Evolutionary conservation across 2,888 invertebrate genomes (phyloP).

Genomic region (Nudaria mundana): DNA sequence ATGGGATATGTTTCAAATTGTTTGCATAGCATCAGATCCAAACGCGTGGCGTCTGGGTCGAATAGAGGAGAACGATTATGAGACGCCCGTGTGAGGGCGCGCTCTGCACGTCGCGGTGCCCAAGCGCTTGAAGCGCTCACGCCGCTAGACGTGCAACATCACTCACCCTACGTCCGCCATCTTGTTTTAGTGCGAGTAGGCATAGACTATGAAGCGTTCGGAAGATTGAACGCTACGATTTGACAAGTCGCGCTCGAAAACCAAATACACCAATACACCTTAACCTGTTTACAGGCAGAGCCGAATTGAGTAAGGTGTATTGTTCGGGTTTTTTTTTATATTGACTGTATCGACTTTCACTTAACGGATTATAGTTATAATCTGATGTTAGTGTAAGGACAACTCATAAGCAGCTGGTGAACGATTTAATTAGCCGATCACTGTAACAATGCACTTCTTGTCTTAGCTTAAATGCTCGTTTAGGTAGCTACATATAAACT

Average conservation of each 20-base stretch:
- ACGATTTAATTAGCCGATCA: conserved; percentile 13
- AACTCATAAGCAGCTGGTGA: conserved; percentile 3
- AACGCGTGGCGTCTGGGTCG: conserved; percentile 91
- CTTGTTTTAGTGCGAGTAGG: too few relatives aligned
- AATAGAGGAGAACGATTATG: conserved; percentile 90
- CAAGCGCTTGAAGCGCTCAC: conserved; percentile 40
- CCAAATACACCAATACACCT: background rate
- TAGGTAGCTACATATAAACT: conserved; percentile 12
- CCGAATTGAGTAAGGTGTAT: background rate
- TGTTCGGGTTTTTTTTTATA: background rate
- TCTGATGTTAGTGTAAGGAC: conserved; percentile 21
- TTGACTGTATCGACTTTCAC: conserved; percentile 11
- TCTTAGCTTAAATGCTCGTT: background rate
- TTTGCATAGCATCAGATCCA: conserved; percentile 83
- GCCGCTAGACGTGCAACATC: conserved; percentile 15
- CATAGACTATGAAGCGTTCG: conserved; percentile 3
- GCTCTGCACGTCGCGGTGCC: conserved; percentile 61
- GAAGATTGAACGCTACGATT: conserved; percentile 19
- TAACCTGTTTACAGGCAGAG: background rate
- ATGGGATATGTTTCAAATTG: background rate
- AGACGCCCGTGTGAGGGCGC: conserved; percentile 87
- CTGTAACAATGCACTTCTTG: background rate
- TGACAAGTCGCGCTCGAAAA: background rate
- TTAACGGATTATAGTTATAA: conserved; percentile 28
- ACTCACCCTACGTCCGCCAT: background rate